These are phyloP conservation scores for Cartodere bifasciata DNA, from an alignment of 2,888 invertebrate genomes.

Conservation along the genomic window DNA sequence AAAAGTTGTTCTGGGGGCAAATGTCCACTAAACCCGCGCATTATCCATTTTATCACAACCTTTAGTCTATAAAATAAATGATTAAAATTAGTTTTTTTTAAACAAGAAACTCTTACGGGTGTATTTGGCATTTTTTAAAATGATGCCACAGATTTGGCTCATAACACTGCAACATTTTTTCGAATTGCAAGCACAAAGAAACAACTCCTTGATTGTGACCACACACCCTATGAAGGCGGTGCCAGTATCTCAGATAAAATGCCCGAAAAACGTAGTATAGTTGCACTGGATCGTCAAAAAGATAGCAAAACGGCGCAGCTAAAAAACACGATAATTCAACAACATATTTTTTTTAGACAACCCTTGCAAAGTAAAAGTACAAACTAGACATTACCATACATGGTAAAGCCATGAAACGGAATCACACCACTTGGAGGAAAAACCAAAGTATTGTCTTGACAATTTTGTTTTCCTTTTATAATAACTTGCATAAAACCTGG, in stretches of 20 bases:
- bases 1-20: constrained; percentile 85
- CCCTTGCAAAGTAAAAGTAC: too few species aligned
- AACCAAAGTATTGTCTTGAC: constrained; percentile 55
- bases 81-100: too few species aligned
- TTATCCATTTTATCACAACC: constrained; percentile 92
- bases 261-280: constrained; percentile 85
- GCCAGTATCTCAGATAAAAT: constrained; percentile 85
- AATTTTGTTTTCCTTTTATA: constrained; percentile 56
- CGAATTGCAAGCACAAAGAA: constrained; percentile 78
- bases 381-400: constrained; percentile 90
- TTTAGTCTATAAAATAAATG: constrained; percentile 53
- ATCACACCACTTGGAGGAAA: constrained; percentile 93
- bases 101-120: constrained; percentile 60
- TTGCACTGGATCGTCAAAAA: constrained; percentile 77
- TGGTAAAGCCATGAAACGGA: constrained; percentile 93
- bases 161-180: constrained; percentile 76
- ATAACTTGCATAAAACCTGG: constrained; percentile 58
- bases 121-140: constrained; percentile 74
- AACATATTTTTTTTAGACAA: too few species aligned
- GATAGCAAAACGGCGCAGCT: constrained; percentile 92
- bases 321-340: constrained; percentile 28
- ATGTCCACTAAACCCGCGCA: constrained; percentile 92
- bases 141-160: constrained; percentile 88
- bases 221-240: constrained; percentile 81
- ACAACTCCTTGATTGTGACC: constrained; percentile 90